Percentiles rank a stretch among this genome's conserved stretches.
phyloP scores from a whole-genome alignment of 2,888 invertebrate species.

The Pristionchus exspectatus region DNA sequence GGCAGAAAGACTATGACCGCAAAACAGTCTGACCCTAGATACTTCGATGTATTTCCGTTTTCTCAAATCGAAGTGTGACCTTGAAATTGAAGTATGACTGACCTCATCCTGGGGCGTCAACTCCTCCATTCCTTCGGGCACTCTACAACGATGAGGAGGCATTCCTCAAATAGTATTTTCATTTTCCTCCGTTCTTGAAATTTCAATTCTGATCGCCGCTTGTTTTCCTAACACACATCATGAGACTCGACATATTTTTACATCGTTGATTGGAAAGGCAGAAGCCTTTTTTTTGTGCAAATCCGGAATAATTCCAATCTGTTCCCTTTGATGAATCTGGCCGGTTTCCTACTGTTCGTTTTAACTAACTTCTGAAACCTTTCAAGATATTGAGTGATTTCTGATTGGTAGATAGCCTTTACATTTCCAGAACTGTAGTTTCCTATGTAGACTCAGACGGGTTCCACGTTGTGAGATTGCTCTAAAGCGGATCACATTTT shows the following conservation, averaged over 20 bases:
- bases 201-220: not conserved
- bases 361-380: not conserved
- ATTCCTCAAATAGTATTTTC: constrained; percentile 34
- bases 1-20: no score
- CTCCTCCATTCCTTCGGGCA: constrained; percentile 60
- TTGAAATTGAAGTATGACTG: not conserved
- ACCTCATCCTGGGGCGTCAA: constrained; percentile 62
- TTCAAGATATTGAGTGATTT: not conserved
- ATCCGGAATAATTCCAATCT: not conserved
- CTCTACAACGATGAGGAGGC: constrained; percentile 58
- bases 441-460: not conserved
- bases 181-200: not conserved
- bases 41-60: no score
- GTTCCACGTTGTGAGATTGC: not conserved
- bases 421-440: not conserved
- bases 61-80: no score
- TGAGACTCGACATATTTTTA: not conserved
- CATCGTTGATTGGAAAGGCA: not conserved
- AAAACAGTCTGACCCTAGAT: no score
- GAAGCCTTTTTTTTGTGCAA: not conserved
- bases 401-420: not conserved
- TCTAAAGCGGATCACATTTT: not conserved
- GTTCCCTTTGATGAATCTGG: not conserved
- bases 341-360: not conserved
- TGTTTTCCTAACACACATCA: not conserved